Evolutionary conservation across 1,140 invertebrate genomes (phyloP), one percentile per base, ranked within the genome.

Genomic region (Bombus fervidus): DNA sequence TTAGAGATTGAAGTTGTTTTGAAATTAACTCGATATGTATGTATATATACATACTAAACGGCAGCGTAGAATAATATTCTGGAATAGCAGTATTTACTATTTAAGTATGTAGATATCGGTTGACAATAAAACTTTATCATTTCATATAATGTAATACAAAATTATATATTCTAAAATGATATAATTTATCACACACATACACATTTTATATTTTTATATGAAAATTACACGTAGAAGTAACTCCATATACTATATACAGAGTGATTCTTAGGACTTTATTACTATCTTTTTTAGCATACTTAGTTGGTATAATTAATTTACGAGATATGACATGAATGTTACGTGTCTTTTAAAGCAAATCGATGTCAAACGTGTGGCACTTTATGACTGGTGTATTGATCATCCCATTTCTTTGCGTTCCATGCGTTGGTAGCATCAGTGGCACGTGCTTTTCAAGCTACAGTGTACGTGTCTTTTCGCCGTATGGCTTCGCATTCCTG

Each of bases 401-500:
- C 39, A 34, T 43, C 22, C 10, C 9, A 22, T 81, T 81, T 69
- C 77, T 69, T 53, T 31, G 34, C 71, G 39, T 82, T 73, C 62
- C n/a, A 57, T 59, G n/a, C 68, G n/a, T 59, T 18, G n/a, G 18
- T 47, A 25, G 6, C 15, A 47, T 68, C 31, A 59, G n/a, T 22
- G 68, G 25, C 79, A 81, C 47, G 79, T 81, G 79, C 37, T 41
- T n/a, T 12, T n/a, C 15, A 8, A 69, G 25, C 34, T 28, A n/a
- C n/a, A 31, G 12, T 37, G 13, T 47, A 77, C 37, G 57, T 62
- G 41, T 78, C 59, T 31, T 22, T 59, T 31, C 25, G 18, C 6
- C 28, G 37, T 81, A 72, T 39, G 79, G 79, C 79, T 81, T 81
- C 68, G 47, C 39, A 5, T 72, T 59, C 43, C 9, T 81, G 47